These are phyloP conservation scores for Ciconia stormi DNA, from an alignment of 2,113 vertebrate species.

Conservation along the genomic window DNA sequence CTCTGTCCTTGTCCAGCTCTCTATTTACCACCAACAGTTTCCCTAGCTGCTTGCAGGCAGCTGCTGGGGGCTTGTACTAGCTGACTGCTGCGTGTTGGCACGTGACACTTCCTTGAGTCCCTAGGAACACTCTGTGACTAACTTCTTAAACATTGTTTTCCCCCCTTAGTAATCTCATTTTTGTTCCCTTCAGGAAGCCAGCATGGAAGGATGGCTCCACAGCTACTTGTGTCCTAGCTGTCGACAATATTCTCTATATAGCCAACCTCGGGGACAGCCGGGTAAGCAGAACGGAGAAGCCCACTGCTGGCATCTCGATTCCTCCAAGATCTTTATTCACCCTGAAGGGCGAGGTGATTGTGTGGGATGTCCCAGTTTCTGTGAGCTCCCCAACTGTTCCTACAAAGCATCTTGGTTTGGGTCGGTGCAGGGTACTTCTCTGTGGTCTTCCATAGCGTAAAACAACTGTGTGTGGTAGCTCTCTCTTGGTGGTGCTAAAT, in stretches of 20 bases:
- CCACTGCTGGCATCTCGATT: neutral
- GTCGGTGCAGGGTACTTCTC: neutral
- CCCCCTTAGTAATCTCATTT: neutral
- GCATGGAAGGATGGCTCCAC: slow-evolving; percentile 97
- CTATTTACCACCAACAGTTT: neutral
- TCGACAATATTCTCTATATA: slow-evolving; percentile 89
- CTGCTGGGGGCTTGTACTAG: neutral
- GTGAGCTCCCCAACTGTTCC: neutral
- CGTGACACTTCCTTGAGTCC: neutral
- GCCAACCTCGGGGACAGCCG: slow-evolving; percentile 96
- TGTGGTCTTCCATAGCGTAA: neutral
- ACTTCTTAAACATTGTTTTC: neutral
- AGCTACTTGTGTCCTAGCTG: slow-evolving; percentile 89
- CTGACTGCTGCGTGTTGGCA: neutral
- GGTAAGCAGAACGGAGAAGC: slow-evolving; percentile 71
- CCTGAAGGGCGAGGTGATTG: neutral
- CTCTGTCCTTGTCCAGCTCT: neutral
- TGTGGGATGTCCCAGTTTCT: neutral
- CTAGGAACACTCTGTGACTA: neutral
- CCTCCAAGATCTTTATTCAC: neutral
- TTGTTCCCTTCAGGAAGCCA: slow-evolving; percentile 83
- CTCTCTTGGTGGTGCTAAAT: neutral
- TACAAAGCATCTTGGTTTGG: neutral
- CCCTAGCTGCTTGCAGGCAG: neutral
- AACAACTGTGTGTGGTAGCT: neutral